phyloP scores from a whole-genome alignment of 1,140 invertebrate genomes.

The Nasonia vitripennis region DNA sequence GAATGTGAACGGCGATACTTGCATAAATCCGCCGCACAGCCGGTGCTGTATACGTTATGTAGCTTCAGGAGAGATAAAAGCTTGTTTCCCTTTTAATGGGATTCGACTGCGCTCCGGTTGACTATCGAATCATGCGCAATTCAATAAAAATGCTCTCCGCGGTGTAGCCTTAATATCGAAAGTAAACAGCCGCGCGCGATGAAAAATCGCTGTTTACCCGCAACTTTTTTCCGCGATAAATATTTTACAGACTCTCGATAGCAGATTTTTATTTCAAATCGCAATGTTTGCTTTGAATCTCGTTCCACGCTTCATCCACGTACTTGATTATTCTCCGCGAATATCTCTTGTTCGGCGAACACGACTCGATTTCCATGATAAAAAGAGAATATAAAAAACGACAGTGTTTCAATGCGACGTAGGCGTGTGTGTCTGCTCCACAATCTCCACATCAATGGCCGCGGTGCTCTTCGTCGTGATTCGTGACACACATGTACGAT shows the following conservation, averaged over 20 bases:
- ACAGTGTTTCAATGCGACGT: neutral
- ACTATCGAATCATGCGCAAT: neutral
- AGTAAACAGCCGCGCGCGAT: too few relatives aligned
- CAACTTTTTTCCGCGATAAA: neutral
- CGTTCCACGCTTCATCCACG: too few relatives aligned
- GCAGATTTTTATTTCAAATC: too few relatives aligned
- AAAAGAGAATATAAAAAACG: neutral
- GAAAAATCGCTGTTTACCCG: too few relatives aligned
- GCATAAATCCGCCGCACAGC: neutral
- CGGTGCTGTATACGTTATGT: neutral
- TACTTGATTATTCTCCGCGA: too few relatives aligned
- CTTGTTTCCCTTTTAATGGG: conserved; percentile 8
- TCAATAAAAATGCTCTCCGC: neutral
- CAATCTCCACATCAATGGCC: neutral
- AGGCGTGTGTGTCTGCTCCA: neutral
- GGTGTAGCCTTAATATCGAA: neutral
- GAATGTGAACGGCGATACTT: neutral
- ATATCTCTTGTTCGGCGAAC: too few relatives aligned
- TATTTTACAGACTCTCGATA: neutral
- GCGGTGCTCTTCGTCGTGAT: neutral
- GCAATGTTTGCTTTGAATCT: too few relatives aligned
- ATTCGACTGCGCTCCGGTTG: neutral
- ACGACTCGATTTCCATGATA: neutral
- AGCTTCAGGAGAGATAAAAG: neutral
- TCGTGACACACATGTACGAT: conserved; percentile 22